phyloP scores from a whole-genome alignment of 2,888 invertebrate genomes.

The Hypercompe scribonia region DNA sequence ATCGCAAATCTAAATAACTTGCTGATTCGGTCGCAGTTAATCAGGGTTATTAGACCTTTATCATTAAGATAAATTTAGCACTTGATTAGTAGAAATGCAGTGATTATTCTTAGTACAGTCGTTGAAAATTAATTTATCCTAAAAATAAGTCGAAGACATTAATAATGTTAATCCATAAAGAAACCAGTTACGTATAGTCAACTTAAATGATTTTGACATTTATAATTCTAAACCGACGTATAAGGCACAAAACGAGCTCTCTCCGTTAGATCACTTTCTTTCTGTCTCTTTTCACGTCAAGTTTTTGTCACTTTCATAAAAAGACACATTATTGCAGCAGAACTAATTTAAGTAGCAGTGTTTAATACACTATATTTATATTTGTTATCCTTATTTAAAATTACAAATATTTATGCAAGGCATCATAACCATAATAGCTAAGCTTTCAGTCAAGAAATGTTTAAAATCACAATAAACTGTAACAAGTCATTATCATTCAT shows the following conservation, averaged over 20 bases:
- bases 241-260: too few relatives aligned
- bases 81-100: background rate
- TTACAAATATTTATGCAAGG: background rate
- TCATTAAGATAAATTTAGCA: slow-evolving; percentile 17
- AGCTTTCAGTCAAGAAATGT: background rate
- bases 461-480: slow-evolving; percentile 1
- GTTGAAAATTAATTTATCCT: background rate
- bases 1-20: slow-evolving; percentile 24
- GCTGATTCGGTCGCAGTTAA: slow-evolving; percentile 29
- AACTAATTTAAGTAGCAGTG: background rate
- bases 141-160: background rate
- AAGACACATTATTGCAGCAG: background rate
- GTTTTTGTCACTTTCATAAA: background rate
- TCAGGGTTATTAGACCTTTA: slow-evolving; percentile 34
- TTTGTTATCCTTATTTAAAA: background rate
- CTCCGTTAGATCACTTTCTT: background rate
- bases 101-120: background rate
- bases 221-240: too few relatives aligned
- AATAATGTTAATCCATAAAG: background rate
- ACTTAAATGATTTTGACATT: too few relatives aligned
- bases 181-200: background rate
- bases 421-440: background rate
- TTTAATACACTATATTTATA: background rate
- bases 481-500: background rate
- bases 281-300: background rate